A percentile compares a stretch with the other conserved stretches of the same genome.
Evolutionary conservation across 1,140 invertebrate species (phyloP).

Genomic region (Bombyx mori): ASM3026992v2 NC_085107.1:9291501-9292000

Average conservation of each 20-base stretch:
- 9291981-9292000: too few relatives aligned
- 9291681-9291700: conserved; percentile 29
- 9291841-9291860: too few relatives aligned
- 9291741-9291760: conserved; percentile 94
- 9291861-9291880: too few relatives aligned
- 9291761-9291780: conserved; percentile 6
- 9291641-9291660: neutral
- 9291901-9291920: too few relatives aligned
- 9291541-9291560: neutral
- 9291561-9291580: neutral
- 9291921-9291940: too few relatives aligned
- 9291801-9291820: too few relatives aligned
- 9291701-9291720: conserved; percentile 57
- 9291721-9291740: conserved; percentile 93
- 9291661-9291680: conserved; percentile 25
- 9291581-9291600: conserved; percentile 4
- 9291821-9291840: too few relatives aligned
- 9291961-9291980: too few relatives aligned
- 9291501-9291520: conserved; percentile 26
- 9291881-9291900: too few relatives aligned
- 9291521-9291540: neutral
- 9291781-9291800: too few relatives aligned
- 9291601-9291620: conserved; percentile 43
- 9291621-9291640: conserved; percentile 30
- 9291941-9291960: too few relatives aligned